Conservation (phyloP, 2,888 invertebrate species). For the Pteria penguin region DNA sequence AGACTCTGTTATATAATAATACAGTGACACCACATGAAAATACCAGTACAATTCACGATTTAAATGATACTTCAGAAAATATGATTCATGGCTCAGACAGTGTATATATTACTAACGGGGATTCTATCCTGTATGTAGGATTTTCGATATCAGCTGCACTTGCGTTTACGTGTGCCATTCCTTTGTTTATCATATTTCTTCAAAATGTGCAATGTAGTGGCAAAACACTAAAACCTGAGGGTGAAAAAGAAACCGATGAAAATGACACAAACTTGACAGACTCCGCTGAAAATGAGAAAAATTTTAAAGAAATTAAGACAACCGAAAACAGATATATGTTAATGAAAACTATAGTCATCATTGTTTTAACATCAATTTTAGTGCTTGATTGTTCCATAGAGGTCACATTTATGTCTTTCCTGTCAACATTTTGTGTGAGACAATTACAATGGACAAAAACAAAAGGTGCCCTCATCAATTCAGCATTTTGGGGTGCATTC, state of each 20-base stretch:
- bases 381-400: constrained; percentile 32
- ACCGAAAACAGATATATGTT: too few relatives aligned
- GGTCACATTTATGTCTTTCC: constrained; percentile 28
- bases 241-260: not conserved
- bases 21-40: too few relatives aligned
- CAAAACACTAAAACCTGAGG: too few relatives aligned
- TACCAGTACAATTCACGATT: too few relatives aligned
- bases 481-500: too few relatives aligned
- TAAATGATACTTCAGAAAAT: too few relatives aligned
- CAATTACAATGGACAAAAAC: constrained; percentile 39
- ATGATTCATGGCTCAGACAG: too few relatives aligned
- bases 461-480: too few relatives aligned
- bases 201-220: too few relatives aligned
- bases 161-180: constrained; percentile 8
- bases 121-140: constrained; percentile 12
- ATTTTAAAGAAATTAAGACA: too few relatives aligned
- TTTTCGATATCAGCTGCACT: constrained; percentile 20
- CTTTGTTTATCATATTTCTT: constrained; percentile 6
- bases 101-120: not conserved
- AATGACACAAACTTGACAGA: not conserved
- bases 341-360: constrained; percentile 9
- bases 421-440: constrained; percentile 38
- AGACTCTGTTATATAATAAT: too few relatives aligned
- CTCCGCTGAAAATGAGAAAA: constrained; percentile 1
- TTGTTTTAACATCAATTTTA: constrained; percentile 15